Percentiles rank a stretch among this genome's conserved stretches.
These are phyloP conservation scores for Jordanella pulchra DNA, from an alignment of 2,797 vertebrate species.

Conservation along the genomic window DNA sequence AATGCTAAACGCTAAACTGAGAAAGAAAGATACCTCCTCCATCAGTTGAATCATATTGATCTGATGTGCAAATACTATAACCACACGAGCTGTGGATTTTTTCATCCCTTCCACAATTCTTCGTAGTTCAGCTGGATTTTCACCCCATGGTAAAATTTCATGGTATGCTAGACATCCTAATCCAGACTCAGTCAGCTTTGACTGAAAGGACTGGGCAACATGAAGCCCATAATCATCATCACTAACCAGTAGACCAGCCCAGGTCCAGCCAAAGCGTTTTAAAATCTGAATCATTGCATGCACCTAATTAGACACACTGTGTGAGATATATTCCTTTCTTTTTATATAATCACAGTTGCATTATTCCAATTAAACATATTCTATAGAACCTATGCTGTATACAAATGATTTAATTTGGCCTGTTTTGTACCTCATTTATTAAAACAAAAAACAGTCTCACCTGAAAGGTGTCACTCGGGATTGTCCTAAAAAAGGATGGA, in stretches of 20 bases:
- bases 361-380: no score
- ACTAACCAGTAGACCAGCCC: slow-evolving; percentile 72
- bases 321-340: neutral
- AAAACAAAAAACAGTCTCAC: slow-evolving; percentile 22
- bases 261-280: slow-evolving; percentile 72
- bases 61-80: slow-evolving; percentile 59
- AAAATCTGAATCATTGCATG: slow-evolving; percentile 71
- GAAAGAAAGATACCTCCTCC: slow-evolving; percentile 44
- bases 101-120: slow-evolving; percentile 57
- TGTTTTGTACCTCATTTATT: neutral
- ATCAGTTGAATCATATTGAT: slow-evolving; percentile 51
- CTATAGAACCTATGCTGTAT: neutral
- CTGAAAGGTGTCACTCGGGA: slow-evolving; percentile 73
- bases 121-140: slow-evolving; percentile 37
- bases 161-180: slow-evolving; percentile 65
- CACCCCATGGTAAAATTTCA: slow-evolving; percentile 65
- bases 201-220: slow-evolving; percentile 63
- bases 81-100: slow-evolving; percentile 54
- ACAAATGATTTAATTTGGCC: neutral
- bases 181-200: slow-evolving; percentile 41
- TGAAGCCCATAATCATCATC: slow-evolving; percentile 75
- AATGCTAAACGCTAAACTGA: neutral
- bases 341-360: neutral
- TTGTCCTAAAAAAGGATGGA: slow-evolving; percentile 65
- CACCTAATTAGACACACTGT: slow-evolving; percentile 34